Conservation (phyloP, 2,888 invertebrate species). For the Rhodophaea formosa region DNA sequence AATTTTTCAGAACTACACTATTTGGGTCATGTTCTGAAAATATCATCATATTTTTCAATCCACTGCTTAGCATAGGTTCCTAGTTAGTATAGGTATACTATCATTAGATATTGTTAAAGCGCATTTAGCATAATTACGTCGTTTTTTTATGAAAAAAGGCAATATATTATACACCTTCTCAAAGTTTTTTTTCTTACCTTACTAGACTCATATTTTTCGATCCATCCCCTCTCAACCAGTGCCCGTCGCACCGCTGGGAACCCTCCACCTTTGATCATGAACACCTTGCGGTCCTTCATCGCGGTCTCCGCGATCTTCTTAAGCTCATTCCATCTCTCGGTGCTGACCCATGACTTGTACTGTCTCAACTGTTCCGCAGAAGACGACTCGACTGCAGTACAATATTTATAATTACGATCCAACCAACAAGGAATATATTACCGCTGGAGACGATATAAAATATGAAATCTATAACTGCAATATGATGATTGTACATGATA, state of each 20-base stretch:
- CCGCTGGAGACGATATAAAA: too few species aligned
- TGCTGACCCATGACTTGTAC: slow-evolving; percentile 81
- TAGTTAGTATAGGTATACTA: too few species aligned
- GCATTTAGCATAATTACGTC: too few species aligned
- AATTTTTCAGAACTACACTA: neutral
- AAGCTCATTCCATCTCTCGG: slow-evolving; percentile 84
- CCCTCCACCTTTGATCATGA: slow-evolving; percentile 86
- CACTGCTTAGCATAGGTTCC: too few species aligned
- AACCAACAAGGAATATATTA: too few species aligned
- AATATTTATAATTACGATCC: neutral
- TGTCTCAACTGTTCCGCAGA: slow-evolving; percentile 71
- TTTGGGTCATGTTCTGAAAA: too few species aligned
- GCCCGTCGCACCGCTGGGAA: slow-evolving; percentile 87
- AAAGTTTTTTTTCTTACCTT: slow-evolving; percentile 49
- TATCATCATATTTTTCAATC: too few species aligned
- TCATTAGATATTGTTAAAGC: too few species aligned
- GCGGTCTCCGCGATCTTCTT: slow-evolving; percentile 84
- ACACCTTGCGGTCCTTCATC: slow-evolving; percentile 83
- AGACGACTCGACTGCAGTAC: slow-evolving; percentile 41
- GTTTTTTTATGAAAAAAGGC: too few species aligned
- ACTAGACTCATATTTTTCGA: slow-evolving; percentile 83
- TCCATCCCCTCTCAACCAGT: slow-evolving; percentile 86
- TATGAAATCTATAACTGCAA: too few species aligned
- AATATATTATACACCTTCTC: too few species aligned
- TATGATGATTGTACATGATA: too few species aligned